These are phyloP conservation scores for Eulimnadia texana DNA, from an alignment of 1,140 invertebrate genomes.

Conservation along the genomic window DNA sequence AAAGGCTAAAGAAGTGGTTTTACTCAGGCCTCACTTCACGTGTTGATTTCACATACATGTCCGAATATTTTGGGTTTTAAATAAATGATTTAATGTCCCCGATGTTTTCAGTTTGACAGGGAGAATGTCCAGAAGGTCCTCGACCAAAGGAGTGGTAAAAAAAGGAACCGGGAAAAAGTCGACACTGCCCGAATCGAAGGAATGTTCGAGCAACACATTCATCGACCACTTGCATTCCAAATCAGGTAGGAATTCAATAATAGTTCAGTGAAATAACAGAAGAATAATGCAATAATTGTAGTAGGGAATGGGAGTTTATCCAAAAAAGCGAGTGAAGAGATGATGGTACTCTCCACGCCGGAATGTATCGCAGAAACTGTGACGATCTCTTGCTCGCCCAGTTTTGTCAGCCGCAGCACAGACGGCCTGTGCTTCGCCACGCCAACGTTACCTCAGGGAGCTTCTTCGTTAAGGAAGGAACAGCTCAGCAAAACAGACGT, in stretches of 20 bases:
- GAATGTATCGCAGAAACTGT: background rate
- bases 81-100: background rate
- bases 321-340: background rate
- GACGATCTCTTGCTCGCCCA: background rate
- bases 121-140: background rate
- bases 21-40: no score
- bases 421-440: background rate
- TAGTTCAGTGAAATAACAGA: no score
- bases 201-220: background rate
- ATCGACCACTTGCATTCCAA: no score
- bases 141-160: background rate
- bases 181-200: background rate
- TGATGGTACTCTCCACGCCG: background rate
- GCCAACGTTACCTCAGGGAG: conserved; percentile 11
- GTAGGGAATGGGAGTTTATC: no score
- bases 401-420: background rate
- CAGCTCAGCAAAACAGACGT: conserved; percentile 7
- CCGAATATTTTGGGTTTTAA: no score
- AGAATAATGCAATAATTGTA: no score
- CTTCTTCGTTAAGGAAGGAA: background rate
- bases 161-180: background rate
- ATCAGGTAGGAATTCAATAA: no score
- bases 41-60: no score
- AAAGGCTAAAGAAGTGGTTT: no score
- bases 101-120: background rate